Conservation (phyloP, 2,797 vertebrate genomes). For the Falco naumanni region DNA sequence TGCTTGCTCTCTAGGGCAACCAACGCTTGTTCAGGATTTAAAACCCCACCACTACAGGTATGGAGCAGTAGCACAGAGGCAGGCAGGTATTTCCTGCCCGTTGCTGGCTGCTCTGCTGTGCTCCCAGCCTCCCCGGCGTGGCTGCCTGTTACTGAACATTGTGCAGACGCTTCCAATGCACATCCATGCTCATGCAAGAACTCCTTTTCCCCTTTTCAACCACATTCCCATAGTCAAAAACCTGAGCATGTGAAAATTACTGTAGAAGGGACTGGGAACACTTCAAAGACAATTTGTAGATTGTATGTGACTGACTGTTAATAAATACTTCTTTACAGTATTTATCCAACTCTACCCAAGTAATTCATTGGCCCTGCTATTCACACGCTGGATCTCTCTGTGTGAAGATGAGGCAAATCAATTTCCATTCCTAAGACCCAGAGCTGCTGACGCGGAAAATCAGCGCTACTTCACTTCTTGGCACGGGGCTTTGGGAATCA, state of each 20-base stretch:
- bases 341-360: conserved; percentile 31
- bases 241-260: conserved; percentile 29
- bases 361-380: conserved; percentile 39
- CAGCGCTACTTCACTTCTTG: background rate
- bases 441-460: background rate
- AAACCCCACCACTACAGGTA: fast-evolving
- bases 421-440: conserved; percentile 40
- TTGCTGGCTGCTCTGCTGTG: background rate
- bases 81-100: background rate
- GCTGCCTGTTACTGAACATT: background rate
- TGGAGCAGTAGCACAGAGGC: background rate
- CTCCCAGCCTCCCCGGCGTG: background rate
- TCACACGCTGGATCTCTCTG: background rate
- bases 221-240: background rate
- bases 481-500: background rate
- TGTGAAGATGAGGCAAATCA: conserved; percentile 14
- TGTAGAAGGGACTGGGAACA: background rate
- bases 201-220: conserved; percentile 18
- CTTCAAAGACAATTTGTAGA: conserved; percentile 47
- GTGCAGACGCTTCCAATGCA: background rate
- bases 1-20: background rate
- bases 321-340: conserved; percentile 42
- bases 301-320: conserved; percentile 34
- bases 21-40: background rate
- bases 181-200: background rate